phyloP scores from a whole-genome alignment of 1,140 invertebrate genomes.

The Capitella teleta region DNA sequence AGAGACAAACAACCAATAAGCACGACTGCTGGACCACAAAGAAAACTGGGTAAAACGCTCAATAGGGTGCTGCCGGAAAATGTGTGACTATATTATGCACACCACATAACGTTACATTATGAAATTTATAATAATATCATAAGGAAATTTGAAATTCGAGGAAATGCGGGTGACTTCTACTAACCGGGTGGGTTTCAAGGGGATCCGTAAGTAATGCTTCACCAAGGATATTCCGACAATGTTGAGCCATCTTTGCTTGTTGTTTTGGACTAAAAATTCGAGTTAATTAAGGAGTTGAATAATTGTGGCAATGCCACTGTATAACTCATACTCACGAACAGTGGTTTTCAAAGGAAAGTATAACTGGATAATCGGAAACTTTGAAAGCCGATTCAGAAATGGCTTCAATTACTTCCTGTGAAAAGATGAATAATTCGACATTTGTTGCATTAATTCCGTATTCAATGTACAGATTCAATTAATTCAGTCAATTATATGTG shows the following conservation, averaged over 20 bases:
- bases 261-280: slow-evolving; percentile 75
- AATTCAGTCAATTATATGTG: background rate
- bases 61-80: no score
- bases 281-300: no score
- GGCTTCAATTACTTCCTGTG: slow-evolving; percentile 82
- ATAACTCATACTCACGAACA: slow-evolving; percentile 51
- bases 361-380: slow-evolving; percentile 90
- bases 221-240: slow-evolving; percentile 89
- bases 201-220: slow-evolving; percentile 54
- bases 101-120: no score
- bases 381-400: slow-evolving; percentile 97
- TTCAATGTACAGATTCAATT: background rate
- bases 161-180: no score
- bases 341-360: slow-evolving; percentile 96
- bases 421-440: slow-evolving; percentile 9
- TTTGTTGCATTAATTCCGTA: background rate
- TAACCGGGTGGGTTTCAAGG: slow-evolving; percentile 30
- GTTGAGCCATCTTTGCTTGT: slow-evolving; percentile 93
- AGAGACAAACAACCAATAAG: no score
- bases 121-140: no score
- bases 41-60: no score
- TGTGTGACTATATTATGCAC: no score
- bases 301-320: no score
- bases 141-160: no score
- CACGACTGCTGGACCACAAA: no score